Conservation (phyloP, 2,113 vertebrate genomes). For the Willisornis vidua region DNA sequence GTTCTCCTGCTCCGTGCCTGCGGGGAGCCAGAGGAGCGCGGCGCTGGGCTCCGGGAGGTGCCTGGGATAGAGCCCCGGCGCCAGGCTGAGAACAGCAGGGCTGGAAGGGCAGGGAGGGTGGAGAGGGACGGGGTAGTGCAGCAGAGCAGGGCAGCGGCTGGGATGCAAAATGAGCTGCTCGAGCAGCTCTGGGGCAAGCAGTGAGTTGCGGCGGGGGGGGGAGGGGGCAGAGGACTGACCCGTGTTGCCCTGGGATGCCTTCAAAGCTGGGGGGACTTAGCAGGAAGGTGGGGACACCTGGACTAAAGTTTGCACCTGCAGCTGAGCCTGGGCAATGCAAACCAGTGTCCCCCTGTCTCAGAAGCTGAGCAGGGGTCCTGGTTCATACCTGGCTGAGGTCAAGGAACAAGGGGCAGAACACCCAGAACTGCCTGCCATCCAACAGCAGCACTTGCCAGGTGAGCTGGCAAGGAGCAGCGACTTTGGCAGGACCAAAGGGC, state of each 20-base stretch:
- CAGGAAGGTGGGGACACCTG: background rate
- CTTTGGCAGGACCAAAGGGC: background rate
- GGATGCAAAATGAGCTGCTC: background rate
- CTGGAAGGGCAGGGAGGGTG: background rate
- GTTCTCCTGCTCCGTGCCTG: background rate
- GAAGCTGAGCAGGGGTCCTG: accelerated
- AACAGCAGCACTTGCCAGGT: background rate
- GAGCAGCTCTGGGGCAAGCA: background rate
- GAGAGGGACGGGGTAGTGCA: background rate
- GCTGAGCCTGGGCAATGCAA: background rate
- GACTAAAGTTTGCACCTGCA: background rate
- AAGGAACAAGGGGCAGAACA: background rate
- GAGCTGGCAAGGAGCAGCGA: background rate
- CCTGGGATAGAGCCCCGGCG: background rate
- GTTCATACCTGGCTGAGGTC: background rate
- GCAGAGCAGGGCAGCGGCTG: background rate
- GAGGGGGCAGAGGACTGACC: accelerated
- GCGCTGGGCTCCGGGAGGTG: background rate
- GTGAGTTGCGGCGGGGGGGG: too few species aligned
- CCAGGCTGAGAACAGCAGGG: background rate
- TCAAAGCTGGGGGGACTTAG: background rate
- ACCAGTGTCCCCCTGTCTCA: background rate
- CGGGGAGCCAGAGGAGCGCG: accelerated
- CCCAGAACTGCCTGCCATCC: background rate
- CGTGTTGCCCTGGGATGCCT: background rate